Conservation (phyloP, 2,888 invertebrate species). For the Drosophila acutilabella region DNA sequence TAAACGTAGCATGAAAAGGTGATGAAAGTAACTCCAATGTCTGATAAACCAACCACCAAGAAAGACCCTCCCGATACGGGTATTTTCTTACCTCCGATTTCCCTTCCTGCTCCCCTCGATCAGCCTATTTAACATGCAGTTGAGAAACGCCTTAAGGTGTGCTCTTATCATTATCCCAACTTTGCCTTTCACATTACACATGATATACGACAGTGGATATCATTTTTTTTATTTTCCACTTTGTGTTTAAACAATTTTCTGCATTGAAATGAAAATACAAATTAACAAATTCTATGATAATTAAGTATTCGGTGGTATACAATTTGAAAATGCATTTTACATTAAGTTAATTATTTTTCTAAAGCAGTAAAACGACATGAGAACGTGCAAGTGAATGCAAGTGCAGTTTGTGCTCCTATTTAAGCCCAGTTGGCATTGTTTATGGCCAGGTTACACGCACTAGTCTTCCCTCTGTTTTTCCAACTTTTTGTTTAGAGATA, state of each 20-base stretch:
- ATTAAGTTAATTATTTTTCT: constrained; percentile 75
- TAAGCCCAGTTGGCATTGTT: constrained; percentile 55
- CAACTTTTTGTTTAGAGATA: constrained; percentile 53
- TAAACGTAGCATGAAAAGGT: constrained; percentile 41
- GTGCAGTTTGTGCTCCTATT: constrained; percentile 10
- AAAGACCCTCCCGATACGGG: constrained; percentile 31
- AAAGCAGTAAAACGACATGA: constrained; percentile 42
- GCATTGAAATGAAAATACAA: constrained; percentile 26
- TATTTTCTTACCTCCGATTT: constrained; percentile 2
- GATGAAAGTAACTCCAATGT: constrained; percentile 49
- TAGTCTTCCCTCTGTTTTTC: constrained; percentile 10
- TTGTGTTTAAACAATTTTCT: constrained; percentile 8
- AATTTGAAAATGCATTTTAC: constrained; percentile 73
- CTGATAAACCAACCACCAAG: constrained; percentile 10
- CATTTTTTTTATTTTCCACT: no score
- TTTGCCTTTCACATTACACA: constrained; percentile 31
- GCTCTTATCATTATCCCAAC: constrained; percentile 36
- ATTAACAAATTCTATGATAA: constrained; percentile 55
- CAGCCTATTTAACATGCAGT: constrained; percentile 4
- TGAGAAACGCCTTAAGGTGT: constrained; percentile 45
- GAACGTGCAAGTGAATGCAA: constrained; percentile 52
- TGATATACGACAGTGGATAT: constrained; percentile 20
- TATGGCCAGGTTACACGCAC: constrained; percentile 71
- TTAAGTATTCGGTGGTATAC: constrained; percentile 41
- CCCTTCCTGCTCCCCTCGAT: background rate